A percentile compares a stretch with the other conserved stretches of the same genome.
These are phyloP conservation scores for Calliphora vicina DNA, from an alignment of 1,140 invertebrate genomes.

Conservation along the genomic window DNA sequence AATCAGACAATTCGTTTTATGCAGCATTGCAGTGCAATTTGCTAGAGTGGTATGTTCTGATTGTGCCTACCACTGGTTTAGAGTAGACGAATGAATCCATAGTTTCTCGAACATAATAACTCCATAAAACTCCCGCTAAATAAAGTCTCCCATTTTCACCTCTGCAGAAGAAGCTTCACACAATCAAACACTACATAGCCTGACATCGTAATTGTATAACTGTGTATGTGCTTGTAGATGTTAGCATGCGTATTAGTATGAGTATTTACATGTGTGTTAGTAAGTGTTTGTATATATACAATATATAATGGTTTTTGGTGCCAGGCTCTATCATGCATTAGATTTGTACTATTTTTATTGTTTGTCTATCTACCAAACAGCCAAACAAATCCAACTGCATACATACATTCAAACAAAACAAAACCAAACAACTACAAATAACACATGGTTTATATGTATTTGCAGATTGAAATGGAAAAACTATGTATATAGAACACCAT, in stretches of 20 bases:
- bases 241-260: not conserved
- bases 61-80: too few species aligned
- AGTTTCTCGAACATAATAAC: too few species aligned
- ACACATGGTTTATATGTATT: not conserved
- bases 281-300: not conserved
- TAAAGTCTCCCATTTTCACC: too few species aligned
- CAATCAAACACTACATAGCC: not conserved
- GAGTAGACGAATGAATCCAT: too few species aligned
- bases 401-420: not conserved
- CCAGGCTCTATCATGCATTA: conserved; percentile 1
- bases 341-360: conserved; percentile 1
- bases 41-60: too few species aligned
- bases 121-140: too few species aligned
- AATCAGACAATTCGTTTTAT: too few species aligned
- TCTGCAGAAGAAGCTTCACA: not conserved
- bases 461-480: not conserved
- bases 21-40: too few species aligned
- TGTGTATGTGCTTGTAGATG: too few species aligned
- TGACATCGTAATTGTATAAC: not conserved
- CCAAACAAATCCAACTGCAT: not conserved
- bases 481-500: not conserved
- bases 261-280: not conserved
- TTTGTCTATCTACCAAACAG: not conserved
- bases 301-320: conserved; percentile 12
- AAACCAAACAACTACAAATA: not conserved